Percentiles rank a stretch among this genome's conserved stretches.
phyloP scores from a whole-genome alignment of 2,888 invertebrate species.

The Seira ritae region DNA sequence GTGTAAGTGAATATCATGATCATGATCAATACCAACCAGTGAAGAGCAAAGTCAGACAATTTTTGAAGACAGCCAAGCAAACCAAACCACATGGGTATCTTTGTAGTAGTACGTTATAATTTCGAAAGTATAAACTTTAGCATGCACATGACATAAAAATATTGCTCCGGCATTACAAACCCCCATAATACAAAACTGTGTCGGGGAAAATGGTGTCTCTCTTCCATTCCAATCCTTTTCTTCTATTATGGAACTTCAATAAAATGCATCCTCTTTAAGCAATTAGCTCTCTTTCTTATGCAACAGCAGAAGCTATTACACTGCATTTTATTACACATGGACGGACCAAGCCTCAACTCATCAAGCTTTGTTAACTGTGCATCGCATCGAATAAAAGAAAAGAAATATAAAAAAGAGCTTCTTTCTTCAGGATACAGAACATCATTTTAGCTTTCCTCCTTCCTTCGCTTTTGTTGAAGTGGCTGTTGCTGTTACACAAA shows the following conservation, averaged over 20 bases:
- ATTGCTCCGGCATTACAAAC: background rate
- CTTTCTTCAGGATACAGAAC: constrained; percentile 42
- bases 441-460: background rate
- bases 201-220: constrained; percentile 41
- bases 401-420: constrained; percentile 35
- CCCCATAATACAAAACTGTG: constrained; percentile 16
- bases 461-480: too few relatives aligned
- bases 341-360: constrained; percentile 31
- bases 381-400: background rate
- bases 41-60: background rate
- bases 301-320: constrained; percentile 37
- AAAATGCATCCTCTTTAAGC: constrained; percentile 50
- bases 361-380: constrained; percentile 19
- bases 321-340: constrained; percentile 44
- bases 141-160: constrained; percentile 1
- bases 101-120: constrained; percentile 8
- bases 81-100: constrained; percentile 43
- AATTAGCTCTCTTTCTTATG: constrained; percentile 48
- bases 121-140: constrained; percentile 10
- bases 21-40: constrained; percentile 41
- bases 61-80: constrained; percentile 20
- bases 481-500: too few relatives aligned
- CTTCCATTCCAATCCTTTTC: constrained; percentile 42
- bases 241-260: constrained; percentile 33
- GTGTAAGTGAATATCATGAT: too few relatives aligned